These are phyloP conservation scores for Hippocampus zosterae DNA, from an alignment of 2,113 vertebrate genomes.

Conservation along the genomic window DNA sequence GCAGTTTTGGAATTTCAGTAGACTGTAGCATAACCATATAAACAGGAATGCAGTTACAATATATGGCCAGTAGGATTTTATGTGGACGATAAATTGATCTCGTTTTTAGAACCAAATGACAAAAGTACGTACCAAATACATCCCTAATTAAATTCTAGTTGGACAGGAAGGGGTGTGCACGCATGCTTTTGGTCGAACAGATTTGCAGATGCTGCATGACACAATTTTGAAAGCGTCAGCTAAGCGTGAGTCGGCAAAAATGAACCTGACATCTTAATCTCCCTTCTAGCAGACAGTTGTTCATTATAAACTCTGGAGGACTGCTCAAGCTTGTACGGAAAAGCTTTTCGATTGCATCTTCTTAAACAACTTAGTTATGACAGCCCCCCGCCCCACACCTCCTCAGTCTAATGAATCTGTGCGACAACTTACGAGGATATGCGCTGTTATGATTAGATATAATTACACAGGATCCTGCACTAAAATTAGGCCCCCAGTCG, in stretches of 20 bases:
- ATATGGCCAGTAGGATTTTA: too few relatives aligned
- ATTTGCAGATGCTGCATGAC: conserved; percentile 8
- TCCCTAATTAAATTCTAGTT: too few relatives aligned
- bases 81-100: too few relatives aligned
- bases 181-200: not conserved
- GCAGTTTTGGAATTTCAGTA: too few relatives aligned
- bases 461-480: conserved; percentile 32
- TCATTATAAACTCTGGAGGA: not conserved
- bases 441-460: conserved; percentile 31
- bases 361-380: not conserved
- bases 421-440: not conserved
- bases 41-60: too few relatives aligned
- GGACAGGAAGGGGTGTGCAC: not conserved
- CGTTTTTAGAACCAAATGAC: not conserved
- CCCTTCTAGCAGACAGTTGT: not conserved
- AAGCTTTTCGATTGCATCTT: not conserved
- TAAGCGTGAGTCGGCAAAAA: conserved; percentile 2
- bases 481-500: conserved; percentile 35
- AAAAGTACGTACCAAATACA: not conserved
- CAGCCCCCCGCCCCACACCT: not conserved
- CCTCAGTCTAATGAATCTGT: conserved; percentile 4
- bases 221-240: conserved; percentile 16
- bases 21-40: too few relatives aligned
- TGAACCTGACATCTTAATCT: conserved; percentile 10
- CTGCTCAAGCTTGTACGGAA: not conserved